Conservation (phyloP, 2,888 invertebrate genomes). For the Chloromyia formosa region DNA sequence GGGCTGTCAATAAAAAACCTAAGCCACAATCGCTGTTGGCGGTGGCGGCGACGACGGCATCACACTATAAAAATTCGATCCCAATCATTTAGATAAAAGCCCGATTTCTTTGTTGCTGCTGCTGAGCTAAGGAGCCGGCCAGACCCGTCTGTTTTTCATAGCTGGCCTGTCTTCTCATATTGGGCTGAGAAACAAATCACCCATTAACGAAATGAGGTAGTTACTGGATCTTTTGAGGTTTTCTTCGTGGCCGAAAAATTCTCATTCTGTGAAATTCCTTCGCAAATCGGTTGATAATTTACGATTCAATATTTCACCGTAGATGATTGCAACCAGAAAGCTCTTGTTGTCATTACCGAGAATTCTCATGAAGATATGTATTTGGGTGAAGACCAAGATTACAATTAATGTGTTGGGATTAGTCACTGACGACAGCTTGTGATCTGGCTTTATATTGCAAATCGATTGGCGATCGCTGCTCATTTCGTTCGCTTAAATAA, state of each 20-base stretch:
- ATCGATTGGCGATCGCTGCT: too few species aligned
- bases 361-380: slow-evolving; percentile 9
- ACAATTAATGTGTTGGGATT: slow-evolving; percentile 48
- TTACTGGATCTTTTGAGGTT: slow-evolving; percentile 33
- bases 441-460: too few species aligned
- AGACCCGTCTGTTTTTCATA: neutral
- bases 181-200: slow-evolving; percentile 1
- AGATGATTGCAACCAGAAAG: slow-evolving; percentile 46
- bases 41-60: slow-evolving; percentile 3
- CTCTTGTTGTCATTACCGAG: slow-evolving; percentile 46
- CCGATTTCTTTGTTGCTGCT: neutral
- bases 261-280: slow-evolving; percentile 25
- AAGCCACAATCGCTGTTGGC: slow-evolving; percentile 27
- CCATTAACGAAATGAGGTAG: slow-evolving; percentile 38
- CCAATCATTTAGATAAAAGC: slow-evolving; percentile 27
- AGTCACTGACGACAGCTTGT: slow-evolving; percentile 45
- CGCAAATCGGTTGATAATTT: slow-evolving; percentile 46
- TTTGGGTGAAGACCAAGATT: neutral
- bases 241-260: slow-evolving; percentile 17
- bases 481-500: too few species aligned
- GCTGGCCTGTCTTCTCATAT: slow-evolving; percentile 1
- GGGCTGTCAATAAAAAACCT: slow-evolving; percentile 28
- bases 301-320: slow-evolving; percentile 48
- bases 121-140: neutral
- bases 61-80: slow-evolving; percentile 41